Percentiles rank a stretch among this genome's conserved stretches.
These are phyloP conservation scores for Marasmarcha lunaedactyla DNA, from an alignment of 2,888 invertebrate genomes.

Conservation along the genomic window DNA sequence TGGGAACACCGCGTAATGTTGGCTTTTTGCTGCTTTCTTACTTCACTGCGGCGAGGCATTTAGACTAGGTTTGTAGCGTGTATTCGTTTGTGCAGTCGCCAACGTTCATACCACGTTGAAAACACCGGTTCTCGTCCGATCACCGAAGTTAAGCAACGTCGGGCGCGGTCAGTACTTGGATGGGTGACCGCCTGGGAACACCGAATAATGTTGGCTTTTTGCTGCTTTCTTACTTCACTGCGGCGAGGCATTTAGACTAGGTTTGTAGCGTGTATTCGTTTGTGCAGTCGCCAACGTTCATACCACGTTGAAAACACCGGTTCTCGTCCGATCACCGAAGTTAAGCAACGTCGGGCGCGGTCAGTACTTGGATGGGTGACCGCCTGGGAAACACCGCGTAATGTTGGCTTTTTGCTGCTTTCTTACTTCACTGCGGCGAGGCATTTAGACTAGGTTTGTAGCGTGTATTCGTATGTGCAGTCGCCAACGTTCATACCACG, in stretches of 20 bases:
- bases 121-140: conserved; percentile 62
- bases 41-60: too few relatives aligned
- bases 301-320: conserved; percentile 57
- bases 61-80: too few relatives aligned
- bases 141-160: conserved; percentile 62
- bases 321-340: conserved; percentile 65
- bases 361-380: conserved; percentile 64
- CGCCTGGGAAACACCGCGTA: conserved; percentile 58
- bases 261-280: too few relatives aligned
- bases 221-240: too few relatives aligned
- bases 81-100: too few relatives aligned
- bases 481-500: conserved; percentile 45
- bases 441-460: too few relatives aligned
- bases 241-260: too few relatives aligned
- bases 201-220: conserved; percentile 14
- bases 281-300: conserved; percentile 39
- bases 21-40: too few relatives aligned
- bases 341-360: conserved; percentile 59
- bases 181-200: conserved; percentile 61
- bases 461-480: too few relatives aligned
- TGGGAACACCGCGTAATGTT: conserved; percentile 34
- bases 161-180: conserved; percentile 61
- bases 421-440: too few relatives aligned
- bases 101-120: conserved; percentile 55
- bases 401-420: too few relatives aligned